Evolutionary conservation across 2,888 invertebrate genomes (phyloP), one percentile per base, ranked within the genome.

Genomic region (Mantis religiosa): DNA sequence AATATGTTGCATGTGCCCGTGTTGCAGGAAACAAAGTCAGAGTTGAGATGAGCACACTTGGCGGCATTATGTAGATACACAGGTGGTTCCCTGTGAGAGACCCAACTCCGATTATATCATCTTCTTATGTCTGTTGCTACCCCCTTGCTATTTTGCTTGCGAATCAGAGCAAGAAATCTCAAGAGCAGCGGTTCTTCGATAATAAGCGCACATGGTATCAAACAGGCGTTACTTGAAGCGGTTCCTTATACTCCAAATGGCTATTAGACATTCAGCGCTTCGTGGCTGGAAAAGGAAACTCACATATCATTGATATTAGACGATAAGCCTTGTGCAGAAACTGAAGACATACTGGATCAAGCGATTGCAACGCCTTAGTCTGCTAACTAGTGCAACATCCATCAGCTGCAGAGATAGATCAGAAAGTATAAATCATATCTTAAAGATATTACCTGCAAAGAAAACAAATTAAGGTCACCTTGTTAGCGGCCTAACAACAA

Each of bases 131-230:
- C 54, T 71, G 54, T 25, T 71, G 25, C 54, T 25, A 15, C 54
- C 54, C 41, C 41, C 41, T 41, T 81, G 71, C 81, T 71, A 86
- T 86, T 81, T 86, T 81, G 86, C 81, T 81, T 86, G 86, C 54
- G 81, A 86, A 86, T 86, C 86, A 81, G 71, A 86, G 85, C 85
- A 28, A 81, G 28, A 81, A 71, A 86, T 86, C 86, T 86, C 54
- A 20, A 20, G 54, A 71, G 54, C 54, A 71, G 54, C 54, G 20
- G 54, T 71, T 71, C 54, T 71, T 6, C 54, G 54, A 71, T 71
- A 71, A 71, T 71, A 71, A 71, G 54, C 54, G 25, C 25, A 71
- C 54, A 20, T 71, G 54, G 54, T 15, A 20, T 20, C 54, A 15
- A 71, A 71, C 25, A 20, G 54, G 54, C 54, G 54, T 71, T 25